Base-by-base conservation (phyloP, 23 tunicate species). In the Styela clava region DNA sequence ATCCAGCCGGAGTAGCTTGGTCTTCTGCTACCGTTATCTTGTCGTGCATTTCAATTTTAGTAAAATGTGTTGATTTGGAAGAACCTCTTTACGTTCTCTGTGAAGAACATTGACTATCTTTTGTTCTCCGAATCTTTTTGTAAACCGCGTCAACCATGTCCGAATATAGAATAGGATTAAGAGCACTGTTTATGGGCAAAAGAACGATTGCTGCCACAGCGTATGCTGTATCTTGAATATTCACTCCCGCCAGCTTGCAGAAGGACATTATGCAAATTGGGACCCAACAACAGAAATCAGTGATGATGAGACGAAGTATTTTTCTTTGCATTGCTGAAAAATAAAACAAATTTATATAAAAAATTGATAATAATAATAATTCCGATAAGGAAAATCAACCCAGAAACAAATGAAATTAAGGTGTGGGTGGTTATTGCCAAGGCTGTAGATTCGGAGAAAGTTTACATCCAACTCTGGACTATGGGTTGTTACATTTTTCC, bases 171-270 rank as follows among this genome's bases (percentile, higher is more conserved):
- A 67, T 19, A 1, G 71, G 71, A 67, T 67, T 67, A 0, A 67
- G 71, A 1, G 71, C 71, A 29, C 71, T 67, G 71, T 67, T 67
- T 27, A 67, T 67, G 18, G 71, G 71, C 30, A 67, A 24, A 67
- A 67, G 71, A 67, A 67, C 71, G 22, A 67, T 67, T 19, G 71
- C 71, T 21, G 71, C 30, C 12, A 67, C 71, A 16, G 71, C 71
- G 71, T 67, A 67, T 25, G 71, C 71, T 25, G 71, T 18, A 29
- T 67, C 71, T 1, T 16, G 18, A 18, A 67, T 24, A 67, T 67
- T 25, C 32, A 24, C 71, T 18, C 71, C 71, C 0, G 71, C 30
- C 16, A 67, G 30, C 22, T 67, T 67, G 22, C 71, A 18, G 31
- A 67, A 67, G 12, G 71, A 22, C 30, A 67, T 67, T 12, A 67